Conservation (phyloP, 2,888 invertebrate species). For the Harmothoe impar region DNA sequence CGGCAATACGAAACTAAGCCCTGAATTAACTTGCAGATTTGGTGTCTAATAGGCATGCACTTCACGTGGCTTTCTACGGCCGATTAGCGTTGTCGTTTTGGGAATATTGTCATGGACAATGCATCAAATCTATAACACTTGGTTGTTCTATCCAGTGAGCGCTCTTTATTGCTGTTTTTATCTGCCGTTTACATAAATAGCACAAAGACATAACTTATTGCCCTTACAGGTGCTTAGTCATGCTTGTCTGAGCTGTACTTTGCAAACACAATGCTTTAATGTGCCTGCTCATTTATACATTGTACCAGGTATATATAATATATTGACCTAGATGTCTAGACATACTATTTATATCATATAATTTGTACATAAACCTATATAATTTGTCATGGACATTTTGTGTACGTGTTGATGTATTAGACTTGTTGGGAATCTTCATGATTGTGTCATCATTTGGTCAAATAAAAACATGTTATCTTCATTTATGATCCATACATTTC, state of each 20-base stretch:
- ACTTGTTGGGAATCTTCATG: too few species aligned
- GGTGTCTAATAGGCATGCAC: conserved; percentile 53
- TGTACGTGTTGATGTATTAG: too few species aligned
- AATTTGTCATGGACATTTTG: too few species aligned
- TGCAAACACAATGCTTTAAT: background rate
- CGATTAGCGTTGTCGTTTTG: background rate
- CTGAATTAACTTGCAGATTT: conserved; percentile 39
- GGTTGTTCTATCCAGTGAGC: background rate
- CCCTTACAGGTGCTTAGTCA: background rate
- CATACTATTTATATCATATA: too few species aligned
- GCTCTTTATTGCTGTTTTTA: background rate
- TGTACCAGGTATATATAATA: too few species aligned
- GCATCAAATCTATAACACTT: background rate
- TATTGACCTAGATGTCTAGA: too few species aligned
- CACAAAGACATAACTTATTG: background rate
- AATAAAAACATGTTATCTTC: too few species aligned
- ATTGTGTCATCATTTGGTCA: too few species aligned
- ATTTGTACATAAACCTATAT: too few species aligned
- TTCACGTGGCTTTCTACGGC: conserved; percentile 40
- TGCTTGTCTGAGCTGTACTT: background rate
- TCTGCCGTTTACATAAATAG: background rate
- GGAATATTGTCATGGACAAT: conserved; percentile 37
- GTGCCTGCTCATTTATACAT: too few species aligned
- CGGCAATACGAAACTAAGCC: conserved; percentile 55
- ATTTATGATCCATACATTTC: too few species aligned